Evolutionary conservation across 2,113 vertebrate species (phyloP).

Genomic region (Natator depressus): DNA sequence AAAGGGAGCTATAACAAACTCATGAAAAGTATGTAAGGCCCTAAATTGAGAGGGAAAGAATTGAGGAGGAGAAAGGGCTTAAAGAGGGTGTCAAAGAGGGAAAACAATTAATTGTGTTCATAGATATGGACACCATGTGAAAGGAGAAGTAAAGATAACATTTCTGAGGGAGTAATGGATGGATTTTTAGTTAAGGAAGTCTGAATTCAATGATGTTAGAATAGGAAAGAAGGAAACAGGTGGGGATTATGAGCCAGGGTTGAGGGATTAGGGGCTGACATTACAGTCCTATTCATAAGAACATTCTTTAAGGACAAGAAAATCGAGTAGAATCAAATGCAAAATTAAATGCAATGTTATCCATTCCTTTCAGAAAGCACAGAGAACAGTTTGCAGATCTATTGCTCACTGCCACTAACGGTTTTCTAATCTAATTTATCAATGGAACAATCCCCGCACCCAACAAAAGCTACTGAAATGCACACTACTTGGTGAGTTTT

Average conservation of each 20-base stretch:
- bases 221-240: neutral
- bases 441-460: rapidly evolving
- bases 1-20: neutral
- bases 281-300: neutral
- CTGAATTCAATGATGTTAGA: neutral
- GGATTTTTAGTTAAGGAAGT: neutral
- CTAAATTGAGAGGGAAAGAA: neutral
- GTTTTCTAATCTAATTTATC: neutral
- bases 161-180: neutral
- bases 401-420: neutral
- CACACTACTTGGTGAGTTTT: rapidly evolving
- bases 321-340: neutral
- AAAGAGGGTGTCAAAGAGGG: neutral
- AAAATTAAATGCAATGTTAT: neutral
- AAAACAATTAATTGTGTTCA: neutral
- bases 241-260: neutral
- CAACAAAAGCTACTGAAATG: neutral
- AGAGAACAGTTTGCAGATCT: neutral
- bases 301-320: neutral
- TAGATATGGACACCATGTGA: neutral
- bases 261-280: neutral
- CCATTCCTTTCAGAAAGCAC: neutral
- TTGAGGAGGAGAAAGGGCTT: neutral
- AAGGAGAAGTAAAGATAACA: neutral
- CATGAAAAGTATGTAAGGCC: neutral